A percentile compares a stretch with the other conserved stretches of the same genome.
phyloP scores from a whole-genome alignment of 1,140 invertebrate genomes.

The Drosophila ananassae region DNA sequence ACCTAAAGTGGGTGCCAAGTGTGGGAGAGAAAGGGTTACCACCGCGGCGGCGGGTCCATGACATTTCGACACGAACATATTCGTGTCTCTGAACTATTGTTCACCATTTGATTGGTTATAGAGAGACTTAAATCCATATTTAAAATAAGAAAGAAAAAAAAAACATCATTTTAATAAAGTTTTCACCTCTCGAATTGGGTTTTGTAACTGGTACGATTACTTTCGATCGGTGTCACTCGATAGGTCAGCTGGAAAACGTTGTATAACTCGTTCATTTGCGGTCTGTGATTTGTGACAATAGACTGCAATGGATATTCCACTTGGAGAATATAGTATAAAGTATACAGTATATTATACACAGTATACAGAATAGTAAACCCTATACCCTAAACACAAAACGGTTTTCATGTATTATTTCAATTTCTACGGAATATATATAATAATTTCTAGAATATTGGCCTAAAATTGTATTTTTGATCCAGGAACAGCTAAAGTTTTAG shows the following conservation, averaged over 20 bases:
- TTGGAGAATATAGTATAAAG: background rate
- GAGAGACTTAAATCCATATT: slow-evolving; percentile 33
- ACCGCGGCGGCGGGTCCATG: slow-evolving; percentile 49
- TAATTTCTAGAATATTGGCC: no score
- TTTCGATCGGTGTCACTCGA: slow-evolving; percentile 34
- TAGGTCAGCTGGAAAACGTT: slow-evolving; percentile 12
- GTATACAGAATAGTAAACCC: no score
- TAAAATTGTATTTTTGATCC: no score
- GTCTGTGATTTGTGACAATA: background rate
- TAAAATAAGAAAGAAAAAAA: background rate
- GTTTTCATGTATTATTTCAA: no score
- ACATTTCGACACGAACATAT: slow-evolving; percentile 58
- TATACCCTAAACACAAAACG: no score
- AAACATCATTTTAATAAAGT: slow-evolving; percentile 33
- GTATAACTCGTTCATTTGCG: slow-evolving; percentile 6
- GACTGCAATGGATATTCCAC: background rate
- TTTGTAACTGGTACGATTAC: slow-evolving; percentile 21
- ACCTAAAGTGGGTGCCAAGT: slow-evolving; percentile 25
- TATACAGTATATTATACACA: no score
- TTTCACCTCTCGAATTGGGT: slow-evolving; percentile 47
- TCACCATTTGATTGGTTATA: slow-evolving; percentile 44
- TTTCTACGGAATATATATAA: no score
- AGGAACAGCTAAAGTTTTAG: no score
- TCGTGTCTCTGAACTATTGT: slow-evolving; percentile 56
- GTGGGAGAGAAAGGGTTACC: slow-evolving; percentile 21